phyloP scores from a whole-genome alignment of 2,113 vertebrate species.

The Motacilla tschutschensis region DNA sequence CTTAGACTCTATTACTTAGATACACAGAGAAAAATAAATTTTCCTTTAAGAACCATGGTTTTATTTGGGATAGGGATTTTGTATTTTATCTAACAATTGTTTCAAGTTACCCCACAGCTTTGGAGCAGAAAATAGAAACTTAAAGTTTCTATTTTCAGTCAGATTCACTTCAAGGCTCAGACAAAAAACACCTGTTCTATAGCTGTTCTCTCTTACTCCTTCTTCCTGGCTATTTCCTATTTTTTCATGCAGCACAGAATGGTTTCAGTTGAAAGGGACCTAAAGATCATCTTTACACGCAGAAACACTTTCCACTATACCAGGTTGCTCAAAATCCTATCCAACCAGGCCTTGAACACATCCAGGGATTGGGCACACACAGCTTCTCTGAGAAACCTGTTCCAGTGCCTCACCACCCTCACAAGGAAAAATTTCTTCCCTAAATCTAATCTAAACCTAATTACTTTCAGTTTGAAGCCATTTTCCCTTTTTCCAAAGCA shows the following conservation, averaged over 20 bases:
- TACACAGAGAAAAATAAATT: background rate
- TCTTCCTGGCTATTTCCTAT: background rate
- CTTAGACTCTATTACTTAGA: background rate
- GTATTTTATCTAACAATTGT: background rate
- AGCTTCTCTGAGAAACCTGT: background rate
- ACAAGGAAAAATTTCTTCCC: background rate
- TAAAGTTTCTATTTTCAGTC: too few species aligned
- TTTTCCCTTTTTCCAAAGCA: background rate
- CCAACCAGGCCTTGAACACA: background rate
- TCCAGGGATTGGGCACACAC: rapidly evolving
- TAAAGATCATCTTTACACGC: background rate
- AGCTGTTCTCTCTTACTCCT: background rate
- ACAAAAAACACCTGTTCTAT: background rate
- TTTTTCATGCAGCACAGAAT: background rate
- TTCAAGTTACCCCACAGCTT: background rate
- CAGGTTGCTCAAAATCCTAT: background rate
- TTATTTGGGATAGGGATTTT: background rate
- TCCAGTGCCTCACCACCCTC: rapidly evolving
- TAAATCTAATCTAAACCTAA: background rate
- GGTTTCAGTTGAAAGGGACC: background rate
- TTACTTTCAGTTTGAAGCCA: background rate
- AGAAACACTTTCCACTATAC: rapidly evolving
- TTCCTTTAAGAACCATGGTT: background rate
- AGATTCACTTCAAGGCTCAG: background rate
- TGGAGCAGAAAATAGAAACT: background rate